Evolutionary conservation across 2,797 vertebrate genomes (phyloP).

Genomic region (Peromyscus nudipes): DNA sequence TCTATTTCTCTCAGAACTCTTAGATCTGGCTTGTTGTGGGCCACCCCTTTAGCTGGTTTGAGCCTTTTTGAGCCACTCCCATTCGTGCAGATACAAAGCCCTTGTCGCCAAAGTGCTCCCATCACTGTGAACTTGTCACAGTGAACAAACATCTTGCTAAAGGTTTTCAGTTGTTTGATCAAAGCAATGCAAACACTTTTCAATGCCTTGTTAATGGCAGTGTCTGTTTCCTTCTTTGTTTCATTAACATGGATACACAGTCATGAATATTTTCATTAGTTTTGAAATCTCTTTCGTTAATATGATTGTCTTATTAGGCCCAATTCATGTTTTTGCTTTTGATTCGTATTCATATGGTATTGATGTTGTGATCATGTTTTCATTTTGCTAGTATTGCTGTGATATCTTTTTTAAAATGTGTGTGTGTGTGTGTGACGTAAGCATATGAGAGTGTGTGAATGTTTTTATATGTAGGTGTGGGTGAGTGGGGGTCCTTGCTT

Average conservation of each 20-base stretch:
- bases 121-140: background rate
- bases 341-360: constrained; percentile 9
- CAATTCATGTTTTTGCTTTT: constrained; percentile 6
- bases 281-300: constrained; percentile 25
- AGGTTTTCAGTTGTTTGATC: constrained; percentile 5
- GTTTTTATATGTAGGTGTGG: background rate
- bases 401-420: background rate
- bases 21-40: background rate
- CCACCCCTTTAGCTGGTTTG: background rate
- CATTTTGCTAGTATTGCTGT: constrained; percentile 29
- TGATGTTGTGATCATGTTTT: constrained; percentile 5
- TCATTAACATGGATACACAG: constrained; percentile 9
- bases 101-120: background rate
- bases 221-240: constrained; percentile 4
- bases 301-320: background rate
- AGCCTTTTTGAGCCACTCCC: background rate
- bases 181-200: constrained; percentile 9
- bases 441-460: background rate
- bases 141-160: constrained; percentile 9
- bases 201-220: background rate
- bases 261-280: constrained; percentile 5
- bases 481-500: background rate
- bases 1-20: constrained; percentile 29
- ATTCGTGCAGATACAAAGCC: background rate
- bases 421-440: background rate